Conservation (phyloP, 2,797 vertebrate species). For the Clarias laeviceps region DNA sequence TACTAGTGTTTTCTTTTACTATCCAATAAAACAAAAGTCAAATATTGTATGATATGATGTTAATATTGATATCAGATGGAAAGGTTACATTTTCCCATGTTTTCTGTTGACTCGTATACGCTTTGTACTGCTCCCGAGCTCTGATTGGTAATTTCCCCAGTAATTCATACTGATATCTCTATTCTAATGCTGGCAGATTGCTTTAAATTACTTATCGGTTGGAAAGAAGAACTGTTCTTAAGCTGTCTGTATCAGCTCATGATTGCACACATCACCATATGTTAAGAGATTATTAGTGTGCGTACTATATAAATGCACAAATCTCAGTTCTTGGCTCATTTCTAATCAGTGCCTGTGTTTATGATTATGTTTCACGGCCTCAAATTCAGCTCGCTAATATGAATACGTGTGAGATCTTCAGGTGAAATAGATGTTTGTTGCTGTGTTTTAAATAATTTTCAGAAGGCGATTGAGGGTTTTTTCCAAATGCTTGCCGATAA, state of each 20-base stretch:
- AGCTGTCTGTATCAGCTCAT: neutral
- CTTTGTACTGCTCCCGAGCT: neutral
- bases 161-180: neutral
- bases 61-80: neutral
- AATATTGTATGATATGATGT: neutral
- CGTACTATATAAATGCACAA: neutral
- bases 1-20: neutral
- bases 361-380: constrained; percentile 45
- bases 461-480: neutral
- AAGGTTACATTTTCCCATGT: neutral
- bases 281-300: neutral
- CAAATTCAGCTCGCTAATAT: constrained; percentile 26
- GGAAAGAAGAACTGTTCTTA: neutral
- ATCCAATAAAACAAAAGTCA: neutral
- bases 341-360: constrained; percentile 30
- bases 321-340: neutral
- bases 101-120: neutral
- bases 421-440: constrained; percentile 30
- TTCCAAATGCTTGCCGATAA: neutral
- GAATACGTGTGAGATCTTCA: constrained; percentile 34
- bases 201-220: neutral
- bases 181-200: neutral
- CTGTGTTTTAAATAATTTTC: constrained; percentile 25
- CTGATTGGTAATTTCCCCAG: neutral
- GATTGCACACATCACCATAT: neutral